Conservation (phyloP, 2,888 invertebrate genomes). For the Saturnia japonica region DNA sequence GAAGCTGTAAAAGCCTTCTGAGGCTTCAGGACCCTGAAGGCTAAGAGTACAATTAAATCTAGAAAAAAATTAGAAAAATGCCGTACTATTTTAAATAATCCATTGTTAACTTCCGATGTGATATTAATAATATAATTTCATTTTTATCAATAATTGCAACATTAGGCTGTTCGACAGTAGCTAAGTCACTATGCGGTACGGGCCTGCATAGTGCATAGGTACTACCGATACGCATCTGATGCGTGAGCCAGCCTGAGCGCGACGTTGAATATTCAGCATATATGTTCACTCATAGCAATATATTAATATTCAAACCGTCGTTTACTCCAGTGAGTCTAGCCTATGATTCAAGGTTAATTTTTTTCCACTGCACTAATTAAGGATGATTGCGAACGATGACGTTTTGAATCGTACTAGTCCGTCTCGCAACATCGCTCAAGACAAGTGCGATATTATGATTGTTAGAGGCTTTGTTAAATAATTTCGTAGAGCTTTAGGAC, state of each 20-base stretch:
- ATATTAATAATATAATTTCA: not conserved
- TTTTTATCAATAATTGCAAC: not conserved
- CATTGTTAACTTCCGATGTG: not conserved
- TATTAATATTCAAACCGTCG: constrained; percentile 72
- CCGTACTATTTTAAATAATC: too few relatives aligned
- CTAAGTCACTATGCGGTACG: not conserved
- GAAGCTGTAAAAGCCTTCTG: too few relatives aligned
- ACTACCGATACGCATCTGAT: constrained; percentile 29
- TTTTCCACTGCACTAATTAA: constrained; percentile 56
- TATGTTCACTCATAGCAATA: constrained; percentile 58
- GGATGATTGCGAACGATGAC: constrained; percentile 45
- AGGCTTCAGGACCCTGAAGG: too few relatives aligned
- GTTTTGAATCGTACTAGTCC: constrained; percentile 15
- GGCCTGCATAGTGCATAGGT: not conserved
- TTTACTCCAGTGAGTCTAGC: constrained; percentile 48
- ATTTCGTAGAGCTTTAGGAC: not conserved
- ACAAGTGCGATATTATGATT: constrained; percentile 17
- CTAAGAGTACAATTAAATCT: too few relatives aligned
- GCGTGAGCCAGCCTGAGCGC: constrained; percentile 67
- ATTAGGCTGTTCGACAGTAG: not conserved
- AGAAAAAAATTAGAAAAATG: too few relatives aligned
- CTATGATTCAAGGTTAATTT: constrained; percentile 69
- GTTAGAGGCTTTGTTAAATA: not conserved
- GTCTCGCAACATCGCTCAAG: constrained; percentile 20
- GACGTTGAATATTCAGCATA: constrained; percentile 70